Evolutionary conservation across 2,113 vertebrate genomes (phyloP), one percentile per base, ranked within the genome.

Genomic region (Eublepharis macularius): DNA sequence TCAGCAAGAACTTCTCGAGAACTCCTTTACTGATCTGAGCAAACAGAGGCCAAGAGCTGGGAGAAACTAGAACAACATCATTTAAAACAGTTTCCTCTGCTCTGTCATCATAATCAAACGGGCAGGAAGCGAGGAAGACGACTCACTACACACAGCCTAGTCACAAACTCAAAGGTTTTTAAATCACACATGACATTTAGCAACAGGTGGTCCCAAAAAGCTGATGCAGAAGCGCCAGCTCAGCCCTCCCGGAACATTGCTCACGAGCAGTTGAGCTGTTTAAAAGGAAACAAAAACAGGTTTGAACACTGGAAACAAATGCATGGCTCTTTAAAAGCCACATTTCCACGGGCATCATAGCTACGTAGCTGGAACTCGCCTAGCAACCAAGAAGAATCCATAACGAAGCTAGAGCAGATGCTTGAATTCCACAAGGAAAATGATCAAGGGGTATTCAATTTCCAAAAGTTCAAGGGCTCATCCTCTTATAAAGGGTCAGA

Each of bases 281-380:
- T 6, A n/a, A n/a, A 76, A 0, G 51, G 78, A 90, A 89, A 79
- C 85, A 80, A 84, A 83, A n/a, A n/a, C n/a, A n/a, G n/a, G n/a
- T n/a, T n/a, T n/a, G n/a, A 87, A 81, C 88, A 86, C 78, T 89
- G 90, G 81, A 69, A 81, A 39, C 47, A 19, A 26, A 47, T 34
- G 5, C 36, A 6, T 47, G 29, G 17, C 70, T 45, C 17, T 34
- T 69, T 2, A n/a, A 32, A 51, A 60, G 17, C 70, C 9, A 6
- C 4, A 17, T 17, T 81, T 68, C 43, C 63, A 24, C 70, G 1
- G 13, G 21, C 2, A 8, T 29, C 45, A 39, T 0, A 19, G 69
- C 36, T 7, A 12, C 8, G n/a, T n/a, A n/a, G n/a, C n/a, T n/a
- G n/a, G n/a, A 19, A 14, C n/a, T 75, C 41, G 9, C 70, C 10